These are phyloP conservation scores for Caranx ignobilis DNA, from an alignment of 2,113 vertebrate species.

Conservation along the genomic window DNA sequence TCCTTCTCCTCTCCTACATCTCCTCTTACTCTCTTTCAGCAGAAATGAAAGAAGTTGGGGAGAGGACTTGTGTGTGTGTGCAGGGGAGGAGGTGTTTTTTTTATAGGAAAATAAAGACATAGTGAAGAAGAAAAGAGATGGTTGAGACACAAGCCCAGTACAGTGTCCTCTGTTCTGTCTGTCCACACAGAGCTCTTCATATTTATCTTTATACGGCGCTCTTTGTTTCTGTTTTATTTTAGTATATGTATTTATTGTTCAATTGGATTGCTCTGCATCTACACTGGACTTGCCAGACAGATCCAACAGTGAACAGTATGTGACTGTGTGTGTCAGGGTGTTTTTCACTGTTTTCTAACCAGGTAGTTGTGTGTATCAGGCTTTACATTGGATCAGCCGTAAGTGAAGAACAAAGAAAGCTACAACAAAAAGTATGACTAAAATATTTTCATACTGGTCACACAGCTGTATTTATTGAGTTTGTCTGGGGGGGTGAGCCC, in stretches of 20 bases:
- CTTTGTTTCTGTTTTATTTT: constrained; percentile 49
- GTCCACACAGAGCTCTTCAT: constrained; percentile 43
- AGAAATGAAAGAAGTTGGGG: constrained; percentile 66
- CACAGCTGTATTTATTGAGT: constrained; percentile 19
- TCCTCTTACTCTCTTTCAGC: constrained; percentile 65
- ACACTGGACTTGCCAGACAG: constrained; percentile 52
- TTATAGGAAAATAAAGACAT: constrained; percentile 69
- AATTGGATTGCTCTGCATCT: constrained; percentile 43
- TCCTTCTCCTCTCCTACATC: constrained; percentile 30
- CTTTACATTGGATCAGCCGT: constrained; percentile 26
- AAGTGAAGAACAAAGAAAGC: constrained; percentile 21
- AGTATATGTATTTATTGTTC: constrained; percentile 33
- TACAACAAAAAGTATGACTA: constrained; percentile 1
- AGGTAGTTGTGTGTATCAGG: constrained; percentile 30
- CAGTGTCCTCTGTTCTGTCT: constrained; percentile 50
- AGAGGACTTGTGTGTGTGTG: constrained; percentile 34
- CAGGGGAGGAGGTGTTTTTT: constrained; percentile 11
- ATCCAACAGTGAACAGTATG: constrained; percentile 25
- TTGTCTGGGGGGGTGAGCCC: neutral
- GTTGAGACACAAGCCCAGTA: constrained; percentile 60
- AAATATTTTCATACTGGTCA: constrained; percentile 2
- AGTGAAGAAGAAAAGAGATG: constrained; percentile 48
- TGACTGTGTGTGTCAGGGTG: constrained; percentile 33
- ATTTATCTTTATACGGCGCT: constrained; percentile 20
- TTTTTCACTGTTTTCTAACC: constrained; percentile 24